phyloP scores from a whole-genome alignment of 2,888 invertebrate genomes.

The Acanthopleura granulata region DNA sequence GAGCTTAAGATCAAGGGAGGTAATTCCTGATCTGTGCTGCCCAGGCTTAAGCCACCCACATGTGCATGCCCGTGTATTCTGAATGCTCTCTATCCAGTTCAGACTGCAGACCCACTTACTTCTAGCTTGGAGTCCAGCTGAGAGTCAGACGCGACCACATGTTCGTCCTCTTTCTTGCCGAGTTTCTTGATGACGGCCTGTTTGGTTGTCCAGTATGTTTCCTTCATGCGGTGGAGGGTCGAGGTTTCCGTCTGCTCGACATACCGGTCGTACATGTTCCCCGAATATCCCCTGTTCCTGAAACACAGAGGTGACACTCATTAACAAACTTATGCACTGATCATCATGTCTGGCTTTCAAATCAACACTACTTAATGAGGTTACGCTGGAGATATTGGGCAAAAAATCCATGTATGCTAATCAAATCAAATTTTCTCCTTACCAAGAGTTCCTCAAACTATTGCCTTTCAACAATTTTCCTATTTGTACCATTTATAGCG shows the following conservation, averaged over 20 bases:
- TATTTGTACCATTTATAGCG: no score
- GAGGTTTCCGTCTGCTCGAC: slow-evolving; percentile 72
- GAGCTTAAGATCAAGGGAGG: not conserved
- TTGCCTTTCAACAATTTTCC: no score
- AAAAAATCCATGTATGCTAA: no score
- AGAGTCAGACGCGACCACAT: slow-evolving; percentile 95
- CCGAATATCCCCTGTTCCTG: slow-evolving; percentile 57
- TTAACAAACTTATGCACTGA: no score
- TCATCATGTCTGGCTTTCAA: no score
- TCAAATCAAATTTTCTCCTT: no score
- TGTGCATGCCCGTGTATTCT: not conserved
- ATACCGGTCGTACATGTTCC: slow-evolving; percentile 72
- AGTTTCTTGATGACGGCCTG: slow-evolving; percentile 93
- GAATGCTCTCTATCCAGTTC: slow-evolving; percentile 19
- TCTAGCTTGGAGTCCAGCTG: slow-evolving; percentile 97
- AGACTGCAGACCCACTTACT: slow-evolving; percentile 57
- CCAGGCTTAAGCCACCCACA: not conserved
- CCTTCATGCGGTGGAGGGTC: slow-evolving; percentile 71
- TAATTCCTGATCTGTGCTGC: not conserved
- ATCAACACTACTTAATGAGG: no score
- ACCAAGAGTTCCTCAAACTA: no score
- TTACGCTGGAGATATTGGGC: no score
- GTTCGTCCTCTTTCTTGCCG: slow-evolving; percentile 97
- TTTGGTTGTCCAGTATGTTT: slow-evolving; percentile 98
- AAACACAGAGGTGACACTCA: slow-evolving; percentile 11